Evolutionary conservation across 2,113 vertebrate species (phyloP).

Genomic region (Helogale parvula): DNA sequence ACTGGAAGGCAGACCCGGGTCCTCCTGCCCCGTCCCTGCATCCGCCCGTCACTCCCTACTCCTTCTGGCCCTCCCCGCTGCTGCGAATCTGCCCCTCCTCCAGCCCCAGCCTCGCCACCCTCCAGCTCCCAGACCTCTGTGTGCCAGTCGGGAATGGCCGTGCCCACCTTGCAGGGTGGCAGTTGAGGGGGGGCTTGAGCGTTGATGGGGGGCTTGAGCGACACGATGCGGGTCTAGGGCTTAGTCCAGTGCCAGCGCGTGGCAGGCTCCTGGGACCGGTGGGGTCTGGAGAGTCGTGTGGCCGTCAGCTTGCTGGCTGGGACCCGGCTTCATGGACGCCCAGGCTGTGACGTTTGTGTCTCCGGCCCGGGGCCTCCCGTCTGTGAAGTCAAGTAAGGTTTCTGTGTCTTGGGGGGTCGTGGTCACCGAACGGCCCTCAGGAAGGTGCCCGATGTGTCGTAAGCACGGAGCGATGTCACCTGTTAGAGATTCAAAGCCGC

Average conservation of each 20-base stretch:
- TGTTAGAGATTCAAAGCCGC: fast-evolving
- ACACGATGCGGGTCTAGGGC: fast-evolving
- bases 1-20: neutral
- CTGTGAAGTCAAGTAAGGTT: neutral
- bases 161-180: neutral
- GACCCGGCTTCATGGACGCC: fast-evolving
- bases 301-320: fast-evolving
- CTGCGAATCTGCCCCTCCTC: neutral
- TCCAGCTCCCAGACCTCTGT: fast-evolving
- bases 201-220: no score
- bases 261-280: fast-evolving
- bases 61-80: neutral
- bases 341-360: fast-evolving
- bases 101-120: neutral
- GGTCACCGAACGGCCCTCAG: fast-evolving
- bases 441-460: fast-evolving
- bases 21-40: neutral
- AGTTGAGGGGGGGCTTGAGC: neutral
- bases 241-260: fast-evolving
- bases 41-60: fast-evolving
- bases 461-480: fast-evolving
- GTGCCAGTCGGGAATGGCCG: neutral
- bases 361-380: neutral
- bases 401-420: fast-evolving
- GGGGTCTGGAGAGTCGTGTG: fast-evolving